Evolutionary conservation across 1,140 invertebrate species (phyloP).

Genomic region (Drosophila littoralis): DNA sequence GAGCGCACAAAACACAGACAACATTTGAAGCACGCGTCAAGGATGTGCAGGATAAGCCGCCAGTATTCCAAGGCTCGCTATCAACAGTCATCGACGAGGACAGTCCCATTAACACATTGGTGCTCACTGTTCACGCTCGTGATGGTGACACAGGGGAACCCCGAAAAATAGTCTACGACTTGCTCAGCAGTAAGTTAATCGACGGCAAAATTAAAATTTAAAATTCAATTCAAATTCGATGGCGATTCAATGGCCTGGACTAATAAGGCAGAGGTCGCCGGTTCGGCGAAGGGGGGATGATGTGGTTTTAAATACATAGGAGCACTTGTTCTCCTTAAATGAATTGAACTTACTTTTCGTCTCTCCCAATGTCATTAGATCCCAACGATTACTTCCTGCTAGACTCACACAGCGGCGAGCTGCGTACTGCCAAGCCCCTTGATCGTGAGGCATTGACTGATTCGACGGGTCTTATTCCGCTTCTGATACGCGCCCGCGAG

Average conservation of each 20-base stretch:
- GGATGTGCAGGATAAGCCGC: conserved; percentile 93
- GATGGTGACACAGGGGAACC: conserved; percentile 93
- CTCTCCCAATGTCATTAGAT: conserved; percentile 86
- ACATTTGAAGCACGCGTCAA: conserved; percentile 91
- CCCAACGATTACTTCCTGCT: conserved; percentile 94
- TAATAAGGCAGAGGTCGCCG: too few relatives aligned
- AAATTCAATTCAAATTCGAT: too few relatives aligned
- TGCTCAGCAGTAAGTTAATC: conserved; percentile 90
- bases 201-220: neutral
- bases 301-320: too few relatives aligned
- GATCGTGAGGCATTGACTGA: conserved; percentile 92
- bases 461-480: conserved; percentile 90
- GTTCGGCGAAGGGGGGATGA: too few relatives aligned
- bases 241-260: too few relatives aligned
- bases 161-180: conserved; percentile 90
- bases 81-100: conserved; percentile 93
- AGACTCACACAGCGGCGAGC: conserved; percentile 90
- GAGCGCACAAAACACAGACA: conserved; percentile 89
- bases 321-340: too few relatives aligned
- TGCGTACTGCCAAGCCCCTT: conserved; percentile 92
- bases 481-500: conserved; percentile 90
- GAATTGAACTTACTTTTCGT: neutral
- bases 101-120: conserved; percentile 92
- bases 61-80: conserved; percentile 91
- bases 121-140: conserved; percentile 91